Evolutionary conservation across 2,113 vertebrate species (phyloP).

Genomic region (Leptosomus discolor): DNA sequence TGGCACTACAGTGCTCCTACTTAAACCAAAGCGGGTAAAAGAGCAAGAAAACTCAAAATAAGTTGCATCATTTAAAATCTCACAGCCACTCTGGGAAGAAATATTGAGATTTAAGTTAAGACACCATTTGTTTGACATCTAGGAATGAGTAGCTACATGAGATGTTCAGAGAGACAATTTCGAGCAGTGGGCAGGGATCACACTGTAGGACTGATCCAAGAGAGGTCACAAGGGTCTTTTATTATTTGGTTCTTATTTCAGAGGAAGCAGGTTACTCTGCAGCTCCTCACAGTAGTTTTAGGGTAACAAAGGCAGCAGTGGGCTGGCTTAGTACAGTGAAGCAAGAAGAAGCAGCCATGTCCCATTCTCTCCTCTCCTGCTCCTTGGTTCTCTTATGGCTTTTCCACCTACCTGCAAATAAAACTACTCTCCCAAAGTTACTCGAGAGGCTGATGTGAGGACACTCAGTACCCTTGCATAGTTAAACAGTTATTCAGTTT

Average conservation of each 20-base stretch:
- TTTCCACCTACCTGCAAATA: neutral
- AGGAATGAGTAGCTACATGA: neutral
- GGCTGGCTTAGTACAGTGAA: neutral
- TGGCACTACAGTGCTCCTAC: neutral
- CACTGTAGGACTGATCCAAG: neutral
- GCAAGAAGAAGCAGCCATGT: neutral
- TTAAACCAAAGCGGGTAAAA: neutral
- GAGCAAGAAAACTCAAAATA: neutral
- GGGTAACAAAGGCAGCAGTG: neutral
- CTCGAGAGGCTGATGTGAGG: neutral
- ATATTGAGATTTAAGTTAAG: neutral
- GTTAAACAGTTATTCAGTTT: constrained; percentile 23
- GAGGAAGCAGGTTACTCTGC: neutral
- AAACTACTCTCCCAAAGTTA: constrained; percentile 8
- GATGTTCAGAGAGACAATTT: neutral
- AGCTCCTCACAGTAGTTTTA: neutral
- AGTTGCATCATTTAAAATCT: neutral
- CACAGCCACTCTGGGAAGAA: neutral
- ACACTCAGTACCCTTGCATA: neutral
- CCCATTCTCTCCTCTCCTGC: neutral
- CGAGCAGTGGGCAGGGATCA: neutral
- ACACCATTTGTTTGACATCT: neutral
- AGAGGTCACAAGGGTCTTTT: neutral
- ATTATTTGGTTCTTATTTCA: neutral
- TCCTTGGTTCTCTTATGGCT: neutral